Base-by-base conservation (phyloP, 2,888 invertebrate genomes). In the Pyrgus malvae region DNA sequence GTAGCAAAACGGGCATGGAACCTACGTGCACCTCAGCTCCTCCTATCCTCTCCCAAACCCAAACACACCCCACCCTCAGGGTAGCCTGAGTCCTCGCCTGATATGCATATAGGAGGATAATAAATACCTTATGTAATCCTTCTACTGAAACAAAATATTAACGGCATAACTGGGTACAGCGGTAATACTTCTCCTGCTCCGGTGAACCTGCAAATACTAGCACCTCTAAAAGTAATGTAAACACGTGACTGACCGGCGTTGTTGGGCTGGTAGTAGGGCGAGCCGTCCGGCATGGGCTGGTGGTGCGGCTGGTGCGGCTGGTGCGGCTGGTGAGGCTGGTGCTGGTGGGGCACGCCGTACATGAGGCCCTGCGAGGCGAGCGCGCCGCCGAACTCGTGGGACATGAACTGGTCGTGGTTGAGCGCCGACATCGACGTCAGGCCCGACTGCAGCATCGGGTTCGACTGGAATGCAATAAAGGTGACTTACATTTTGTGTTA, bases 251-350 rank as follows among this genome's bases (percentile, higher is more conserved):
- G 16, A 60, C 61, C 59, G n/a, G 59, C 60, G 21, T 63, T 65
- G 29, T 64, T 67, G 4, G 74, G 76, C 62, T 80, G 81, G 70
- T 78, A 83, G 74, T 78, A 81, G 8, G 74, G 76, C 29, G 72
- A 70, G 7, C 70, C 69, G 61, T 76, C 78, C 51, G 60, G 29
- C 63, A 72, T 60, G 59, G 72, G 70, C 61, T 74, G 76, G 56
- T 68, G 67, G 11, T 60, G 63, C 11, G 64, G 67, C 4, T 61
- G 80, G 46, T 81, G 82, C 21, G 67, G 68, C 42, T 72, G 72
- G n/a, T 71, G 72, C 21, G 75, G 77, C 14, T 86, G 88, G 46
- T 90, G 90, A 9, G 82, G 80, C 4, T 80, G 80, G 51, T 83
- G 82, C 53, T 83, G 83, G 56, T 62, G 63, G 33, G 70, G 74